phyloP scores from a whole-genome alignment of 1,140 invertebrate genomes.

The Drosophila sucinea region DNA sequence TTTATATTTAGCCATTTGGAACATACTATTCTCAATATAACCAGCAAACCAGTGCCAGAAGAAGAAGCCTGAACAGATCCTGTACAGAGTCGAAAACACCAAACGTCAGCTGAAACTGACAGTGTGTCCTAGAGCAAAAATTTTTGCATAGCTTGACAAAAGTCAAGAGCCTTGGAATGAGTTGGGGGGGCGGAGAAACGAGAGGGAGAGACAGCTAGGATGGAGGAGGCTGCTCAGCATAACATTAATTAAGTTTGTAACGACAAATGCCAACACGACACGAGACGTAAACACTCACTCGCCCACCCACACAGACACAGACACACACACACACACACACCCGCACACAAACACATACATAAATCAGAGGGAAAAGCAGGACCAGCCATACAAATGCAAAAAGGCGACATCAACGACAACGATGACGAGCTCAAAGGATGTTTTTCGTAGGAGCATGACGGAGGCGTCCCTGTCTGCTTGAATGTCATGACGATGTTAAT shows the following conservation, averaged over 20 bases:
- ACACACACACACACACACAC: slow-evolving; percentile 2
- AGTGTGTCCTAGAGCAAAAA: slow-evolving; percentile 45
- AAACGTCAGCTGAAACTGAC: slow-evolving; percentile 59
- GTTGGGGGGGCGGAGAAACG: not conserved
- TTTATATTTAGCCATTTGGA: slow-evolving; percentile 1
- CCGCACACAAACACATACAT: slow-evolving; percentile 20
- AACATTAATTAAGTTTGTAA: slow-evolving; percentile 76
- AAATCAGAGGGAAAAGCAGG: slow-evolving; percentile 34
- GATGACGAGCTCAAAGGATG: slow-evolving; percentile 55
- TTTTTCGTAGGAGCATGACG: slow-evolving; percentile 13
- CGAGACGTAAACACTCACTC: slow-evolving; percentile 41
- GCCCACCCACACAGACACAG: slow-evolving; percentile 8
- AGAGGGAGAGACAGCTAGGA: not conserved
- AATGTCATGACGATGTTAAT: slow-evolving; percentile 79
- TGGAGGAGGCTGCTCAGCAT: slow-evolving; percentile 33
- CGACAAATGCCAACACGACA: slow-evolving; percentile 72
- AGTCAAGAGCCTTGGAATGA: slow-evolving; percentile 51
- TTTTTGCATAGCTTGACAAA: slow-evolving; percentile 54
- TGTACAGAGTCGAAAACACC: not conserved
- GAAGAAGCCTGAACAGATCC: not conserved
- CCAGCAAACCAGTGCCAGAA: not conserved
- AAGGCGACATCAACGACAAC: slow-evolving; percentile 37
- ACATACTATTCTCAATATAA: too few relatives aligned
- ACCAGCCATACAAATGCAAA: slow-evolving; percentile 54
- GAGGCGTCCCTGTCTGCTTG: slow-evolving; percentile 35